Conservation (phyloP, 2,888 invertebrate species). For the Daptonema setosum region DNA sequence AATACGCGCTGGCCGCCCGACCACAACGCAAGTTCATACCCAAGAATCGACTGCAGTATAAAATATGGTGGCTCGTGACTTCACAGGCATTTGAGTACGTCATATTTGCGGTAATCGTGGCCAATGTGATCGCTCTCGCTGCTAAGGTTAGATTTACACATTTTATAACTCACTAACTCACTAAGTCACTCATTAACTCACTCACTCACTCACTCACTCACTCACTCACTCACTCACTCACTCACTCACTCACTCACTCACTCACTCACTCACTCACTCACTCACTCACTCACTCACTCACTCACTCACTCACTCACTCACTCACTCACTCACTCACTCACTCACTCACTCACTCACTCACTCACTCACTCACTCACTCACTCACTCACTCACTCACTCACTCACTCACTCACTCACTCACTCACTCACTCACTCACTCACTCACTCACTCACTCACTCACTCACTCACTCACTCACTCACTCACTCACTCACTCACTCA, state of each 20-base stretch:
- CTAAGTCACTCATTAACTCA: too few relatives aligned
- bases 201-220: neutral
- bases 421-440: too few relatives aligned
- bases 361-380: too few relatives aligned
- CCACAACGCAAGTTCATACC: slow-evolving; percentile 63
- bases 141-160: slow-evolving; percentile 45
- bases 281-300: neutral
- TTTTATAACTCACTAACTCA: too few relatives aligned
- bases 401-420: too few relatives aligned
- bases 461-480: too few relatives aligned
- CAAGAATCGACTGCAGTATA: slow-evolving; percentile 69
- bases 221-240: neutral
- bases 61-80: slow-evolving; percentile 96
- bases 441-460: too few relatives aligned
- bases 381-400: too few relatives aligned
- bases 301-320: too few relatives aligned
- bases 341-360: too few relatives aligned
- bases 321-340: too few relatives aligned
- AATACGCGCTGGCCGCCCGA: slow-evolving; percentile 50
- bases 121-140: slow-evolving; percentile 82
- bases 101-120: slow-evolving; percentile 81
- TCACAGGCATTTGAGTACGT: slow-evolving; percentile 91
- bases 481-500: too few relatives aligned
- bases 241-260: neutral
- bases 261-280: neutral